phyloP scores from a whole-genome alignment of 2,797 vertebrate species.

The Telmatherina bonti region DNA sequence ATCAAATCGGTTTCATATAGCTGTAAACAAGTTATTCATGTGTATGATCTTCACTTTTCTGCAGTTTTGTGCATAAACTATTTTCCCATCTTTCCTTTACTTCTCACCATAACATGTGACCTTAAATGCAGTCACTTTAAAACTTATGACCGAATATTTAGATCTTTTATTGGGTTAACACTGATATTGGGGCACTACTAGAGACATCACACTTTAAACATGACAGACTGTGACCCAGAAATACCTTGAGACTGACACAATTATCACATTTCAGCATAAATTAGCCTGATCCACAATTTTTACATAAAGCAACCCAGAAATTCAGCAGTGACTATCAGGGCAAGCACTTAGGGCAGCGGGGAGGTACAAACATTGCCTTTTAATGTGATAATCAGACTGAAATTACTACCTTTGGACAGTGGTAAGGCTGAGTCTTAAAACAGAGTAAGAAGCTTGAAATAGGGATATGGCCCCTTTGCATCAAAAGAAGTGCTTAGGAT shows the following conservation, averaged over 20 bases:
- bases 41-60: not conserved
- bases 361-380: too few relatives aligned
- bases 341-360: not conserved
- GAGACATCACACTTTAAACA: not conserved
- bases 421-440: too few relatives aligned
- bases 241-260: not conserved
- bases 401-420: too few relatives aligned
- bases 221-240: not conserved
- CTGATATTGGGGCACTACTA: not conserved
- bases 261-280: too few relatives aligned
- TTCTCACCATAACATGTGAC: not conserved
- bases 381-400: too few relatives aligned
- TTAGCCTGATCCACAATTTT: not conserved
- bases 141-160: too few relatives aligned
- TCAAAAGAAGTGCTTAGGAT: too few relatives aligned
- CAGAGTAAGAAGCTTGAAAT: too few relatives aligned
- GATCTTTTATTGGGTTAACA: not conserved
- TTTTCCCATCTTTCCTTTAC: not conserved
- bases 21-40: constrained; percentile 34
- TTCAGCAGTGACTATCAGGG: not conserved
- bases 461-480: too few relatives aligned
- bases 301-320: not conserved
- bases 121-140: not conserved
- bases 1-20: not conserved
- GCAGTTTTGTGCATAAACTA: not conserved